Conservation (phyloP, 2,113 vertebrate species). For the Eleginops maclovinus region DNA sequence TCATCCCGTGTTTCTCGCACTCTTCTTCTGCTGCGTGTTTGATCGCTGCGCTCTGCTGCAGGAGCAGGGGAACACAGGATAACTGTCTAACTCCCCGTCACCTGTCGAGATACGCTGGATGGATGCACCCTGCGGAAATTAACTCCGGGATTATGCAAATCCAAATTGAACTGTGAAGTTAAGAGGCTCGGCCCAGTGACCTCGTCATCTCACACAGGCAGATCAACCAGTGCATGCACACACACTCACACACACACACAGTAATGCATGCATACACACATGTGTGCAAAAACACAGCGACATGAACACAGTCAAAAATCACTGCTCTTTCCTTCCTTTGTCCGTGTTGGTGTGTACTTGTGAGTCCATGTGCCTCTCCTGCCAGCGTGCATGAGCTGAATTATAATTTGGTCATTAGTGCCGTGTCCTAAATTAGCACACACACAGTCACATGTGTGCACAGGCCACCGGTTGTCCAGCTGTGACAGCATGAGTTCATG, state of each 20-base stretch:
- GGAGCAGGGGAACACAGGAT: slow-evolving; percentile 62
- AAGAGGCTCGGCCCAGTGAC: slow-evolving; percentile 77
- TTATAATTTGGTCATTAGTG: slow-evolving; percentile 78
- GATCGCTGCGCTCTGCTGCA: slow-evolving; percentile 20
- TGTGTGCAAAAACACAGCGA: background rate
- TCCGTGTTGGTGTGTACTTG: slow-evolving; percentile 15
- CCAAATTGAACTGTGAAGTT: slow-evolving; percentile 79
- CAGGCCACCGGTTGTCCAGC: slow-evolving; percentile 59
- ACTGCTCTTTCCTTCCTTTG: background rate
- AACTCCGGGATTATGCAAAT: slow-evolving; percentile 81
- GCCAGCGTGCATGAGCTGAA: slow-evolving; percentile 74
- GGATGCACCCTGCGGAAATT: slow-evolving; percentile 72
- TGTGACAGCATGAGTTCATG: slow-evolving; percentile 37
- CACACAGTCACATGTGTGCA: slow-evolving; percentile 22
- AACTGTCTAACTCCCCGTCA: slow-evolving; percentile 68
- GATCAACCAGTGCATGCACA: slow-evolving; percentile 16
- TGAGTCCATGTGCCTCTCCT: slow-evolving; percentile 44
- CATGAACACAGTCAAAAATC: background rate
- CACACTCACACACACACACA: background rate
- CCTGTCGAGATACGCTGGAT: slow-evolving; percentile 67
- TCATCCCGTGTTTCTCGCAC: slow-evolving; percentile 6
- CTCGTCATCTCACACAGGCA: slow-evolving; percentile 58
- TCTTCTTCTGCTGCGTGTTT: slow-evolving; percentile 18
- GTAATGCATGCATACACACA: background rate
- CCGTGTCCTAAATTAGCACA: slow-evolving; percentile 57